These are phyloP conservation scores for Otolemur crassicaudatus DNA, from an alignment of 2,797 vertebrate species.

Conservation along the genomic window DNA sequence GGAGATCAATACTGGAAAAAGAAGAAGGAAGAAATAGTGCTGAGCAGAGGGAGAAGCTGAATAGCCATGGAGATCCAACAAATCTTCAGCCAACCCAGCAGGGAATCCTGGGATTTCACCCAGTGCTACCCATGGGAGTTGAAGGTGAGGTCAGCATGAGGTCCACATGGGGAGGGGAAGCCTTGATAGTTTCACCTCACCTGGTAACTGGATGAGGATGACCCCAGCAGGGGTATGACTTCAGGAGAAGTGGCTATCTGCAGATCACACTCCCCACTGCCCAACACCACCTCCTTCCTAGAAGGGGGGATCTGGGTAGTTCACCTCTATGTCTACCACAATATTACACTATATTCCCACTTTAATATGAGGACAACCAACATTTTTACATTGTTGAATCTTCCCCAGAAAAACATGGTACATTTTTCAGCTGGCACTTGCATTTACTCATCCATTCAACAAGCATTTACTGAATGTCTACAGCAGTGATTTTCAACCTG, in stretches of 20 bases:
- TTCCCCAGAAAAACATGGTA: background rate
- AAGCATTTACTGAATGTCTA: background rate
- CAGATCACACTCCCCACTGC: background rate
- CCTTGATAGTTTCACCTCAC: background rate
- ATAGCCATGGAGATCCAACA: background rate
- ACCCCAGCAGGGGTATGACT: background rate
- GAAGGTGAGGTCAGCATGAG: background rate
- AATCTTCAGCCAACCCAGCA: background rate
- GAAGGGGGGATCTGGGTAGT: background rate
- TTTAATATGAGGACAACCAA: background rate
- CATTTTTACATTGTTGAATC: background rate
- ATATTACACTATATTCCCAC: background rate
- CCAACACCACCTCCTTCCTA: background rate
- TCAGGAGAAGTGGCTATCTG: background rate
- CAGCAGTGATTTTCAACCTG: background rate
- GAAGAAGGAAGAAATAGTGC: background rate
- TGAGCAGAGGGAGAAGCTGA: background rate
- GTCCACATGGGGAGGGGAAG: background rate
- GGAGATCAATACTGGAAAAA: background rate
- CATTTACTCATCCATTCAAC: background rate
- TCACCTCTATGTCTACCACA: background rate
- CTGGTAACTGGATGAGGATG: background rate
- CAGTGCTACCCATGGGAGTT: background rate
- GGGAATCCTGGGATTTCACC: background rate
- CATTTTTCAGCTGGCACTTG: background rate